A percentile compares a stretch with the other conserved stretches of the same genome.
Conservation (phyloP, 1,140 invertebrate genomes). For the Centruroides vittatus region DNA sequence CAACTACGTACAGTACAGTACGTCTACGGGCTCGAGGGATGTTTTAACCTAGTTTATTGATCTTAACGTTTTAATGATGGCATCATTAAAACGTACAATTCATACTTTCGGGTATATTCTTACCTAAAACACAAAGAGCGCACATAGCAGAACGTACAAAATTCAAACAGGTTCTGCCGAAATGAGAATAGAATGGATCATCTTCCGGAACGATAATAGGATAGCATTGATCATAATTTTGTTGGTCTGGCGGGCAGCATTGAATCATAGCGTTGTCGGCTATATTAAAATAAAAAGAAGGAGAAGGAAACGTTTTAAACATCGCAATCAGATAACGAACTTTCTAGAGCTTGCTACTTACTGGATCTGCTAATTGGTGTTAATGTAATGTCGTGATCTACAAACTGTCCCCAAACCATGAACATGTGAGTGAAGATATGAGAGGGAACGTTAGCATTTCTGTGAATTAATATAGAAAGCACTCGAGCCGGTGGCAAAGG, state of each 20-base stretch:
- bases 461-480: constrained; percentile 72
- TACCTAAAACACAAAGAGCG: constrained; percentile 19
- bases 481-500: constrained; percentile 61
- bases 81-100: no score
- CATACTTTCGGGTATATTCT: neutral
- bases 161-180: constrained; percentile 24
- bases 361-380: constrained; percentile 48
- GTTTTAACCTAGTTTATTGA: no score
- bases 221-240: constrained; percentile 22
- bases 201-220: constrained; percentile 24
- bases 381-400: constrained; percentile 48
- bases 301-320: no score
- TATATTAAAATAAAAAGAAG: neutral
- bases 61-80: no score
- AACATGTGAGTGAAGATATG: constrained; percentile 51
- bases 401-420: constrained; percentile 46
- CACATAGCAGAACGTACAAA: constrained; percentile 24
- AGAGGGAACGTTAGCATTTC: constrained; percentile 40
- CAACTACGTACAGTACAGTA: no score
- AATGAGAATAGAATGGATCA: constrained; percentile 23
- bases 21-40: no score
- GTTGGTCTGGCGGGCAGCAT: constrained; percentile 16
- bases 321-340: no score
- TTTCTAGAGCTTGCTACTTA: neutral
- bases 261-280: constrained; percentile 15